phyloP scores from a whole-genome alignment of 2,888 invertebrate species.

The Polymixis lichenea region DNA sequence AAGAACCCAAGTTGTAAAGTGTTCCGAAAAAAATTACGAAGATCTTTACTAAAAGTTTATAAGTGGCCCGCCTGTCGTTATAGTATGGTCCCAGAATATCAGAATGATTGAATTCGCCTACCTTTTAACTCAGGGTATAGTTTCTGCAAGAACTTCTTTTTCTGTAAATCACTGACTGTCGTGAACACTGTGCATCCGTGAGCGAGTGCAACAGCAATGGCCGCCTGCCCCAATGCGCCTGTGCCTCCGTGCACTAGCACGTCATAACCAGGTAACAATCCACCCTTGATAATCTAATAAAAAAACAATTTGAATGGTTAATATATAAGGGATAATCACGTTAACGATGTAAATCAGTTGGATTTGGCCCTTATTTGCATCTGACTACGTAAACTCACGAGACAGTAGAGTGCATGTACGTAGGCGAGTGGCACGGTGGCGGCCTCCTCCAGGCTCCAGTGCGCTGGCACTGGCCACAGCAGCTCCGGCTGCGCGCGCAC shows the following conservation, averaged over 20 bases:
- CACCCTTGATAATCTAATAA: conserved; percentile 24
- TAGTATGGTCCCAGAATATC: not conserved
- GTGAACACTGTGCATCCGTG: conserved; percentile 69
- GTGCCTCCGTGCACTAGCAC: conserved; percentile 55
- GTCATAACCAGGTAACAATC: not conserved
- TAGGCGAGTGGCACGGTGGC: too few relatives aligned
- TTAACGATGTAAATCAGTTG: too few relatives aligned
- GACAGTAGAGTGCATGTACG: too few relatives aligned
- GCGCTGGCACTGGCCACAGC: too few relatives aligned
- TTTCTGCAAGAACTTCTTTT: conserved; percentile 70
- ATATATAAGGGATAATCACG: not conserved
- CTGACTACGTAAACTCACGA: too few relatives aligned
- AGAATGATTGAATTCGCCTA: conserved; percentile 27
- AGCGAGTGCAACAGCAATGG: conserved; percentile 68
- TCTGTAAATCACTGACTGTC: conserved; percentile 71
- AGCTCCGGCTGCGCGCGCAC: too few relatives aligned
- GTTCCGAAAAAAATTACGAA: not conserved
- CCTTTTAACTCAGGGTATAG: conserved; percentile 73
- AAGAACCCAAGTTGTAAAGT: not conserved
- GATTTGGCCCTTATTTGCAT: too few relatives aligned
- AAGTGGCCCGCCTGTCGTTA: too few relatives aligned
- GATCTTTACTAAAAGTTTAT: not conserved
- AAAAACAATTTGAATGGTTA: not conserved
- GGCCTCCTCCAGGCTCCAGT: too few relatives aligned
- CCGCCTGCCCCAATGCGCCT: conserved; percentile 69